A percentile compares a stretch with the other conserved stretches of the same genome.
phyloP scores from a whole-genome alignment of 2,113 vertebrate species.

The Craseonycteris thonglongyai region DNA sequence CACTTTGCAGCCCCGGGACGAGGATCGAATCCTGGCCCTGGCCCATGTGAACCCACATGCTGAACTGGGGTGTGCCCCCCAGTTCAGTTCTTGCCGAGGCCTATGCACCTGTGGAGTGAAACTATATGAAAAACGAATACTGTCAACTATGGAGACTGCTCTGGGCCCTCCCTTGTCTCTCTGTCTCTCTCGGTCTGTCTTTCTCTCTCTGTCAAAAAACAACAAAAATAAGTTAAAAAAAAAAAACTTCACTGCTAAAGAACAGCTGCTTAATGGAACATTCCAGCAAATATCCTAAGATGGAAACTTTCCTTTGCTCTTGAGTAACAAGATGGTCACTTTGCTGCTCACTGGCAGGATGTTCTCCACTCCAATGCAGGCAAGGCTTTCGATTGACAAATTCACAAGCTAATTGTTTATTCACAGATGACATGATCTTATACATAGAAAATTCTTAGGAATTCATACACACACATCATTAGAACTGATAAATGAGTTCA shows the following conservation, averaged over 20 bases:
- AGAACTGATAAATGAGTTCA: neutral
- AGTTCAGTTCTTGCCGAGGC: too few species aligned
- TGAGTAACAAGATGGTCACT: neutral
- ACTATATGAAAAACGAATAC: too few species aligned
- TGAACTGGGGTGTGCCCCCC: too few species aligned
- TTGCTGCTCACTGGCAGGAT: neutral
- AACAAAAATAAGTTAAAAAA: too few species aligned
- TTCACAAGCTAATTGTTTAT: neutral
- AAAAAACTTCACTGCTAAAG: neutral
- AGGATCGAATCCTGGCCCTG: too few species aligned
- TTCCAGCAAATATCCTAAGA: neutral
- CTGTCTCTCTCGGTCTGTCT: too few species aligned
- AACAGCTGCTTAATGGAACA: neutral
- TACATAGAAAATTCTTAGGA: neutral
- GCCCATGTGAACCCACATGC: too few species aligned
- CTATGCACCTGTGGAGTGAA: too few species aligned
- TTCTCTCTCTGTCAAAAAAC: too few species aligned
- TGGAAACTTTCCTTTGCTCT: neutral
- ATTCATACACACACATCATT: neutral
- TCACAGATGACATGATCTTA: neutral
- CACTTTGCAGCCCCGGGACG: too few species aligned
- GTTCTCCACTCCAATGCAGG: neutral
- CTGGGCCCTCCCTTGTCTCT: too few species aligned
- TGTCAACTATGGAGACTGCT: too few species aligned
- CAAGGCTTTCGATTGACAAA: neutral